Base-by-base conservation (phyloP, 1,140 invertebrate genomes). In the Drosophila melanogaster region DNA sequence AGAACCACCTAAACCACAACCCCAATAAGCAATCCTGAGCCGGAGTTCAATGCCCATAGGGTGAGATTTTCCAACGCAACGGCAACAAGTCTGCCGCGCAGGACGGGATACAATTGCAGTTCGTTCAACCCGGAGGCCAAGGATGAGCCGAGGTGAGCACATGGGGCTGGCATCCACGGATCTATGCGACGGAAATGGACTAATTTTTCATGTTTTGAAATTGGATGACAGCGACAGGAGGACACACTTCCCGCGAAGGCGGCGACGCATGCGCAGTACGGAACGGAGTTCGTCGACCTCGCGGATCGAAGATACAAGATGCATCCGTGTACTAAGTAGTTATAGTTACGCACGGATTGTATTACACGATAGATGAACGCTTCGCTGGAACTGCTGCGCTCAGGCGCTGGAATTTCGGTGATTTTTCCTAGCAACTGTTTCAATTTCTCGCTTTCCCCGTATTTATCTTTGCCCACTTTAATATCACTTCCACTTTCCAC, bases 331-430 rank as follows among this genome's bases (percentile, higher is more conserved):
- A 81, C 77, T 81, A 77, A 86, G 78, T 85, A 85, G 79, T 86
- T 87, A 76, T 74, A 87, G 83, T 84, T 87, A 89, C 84, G 79
- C 83, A 89, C 84, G 83, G 83, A 89, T 87, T 89, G 83, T 89
- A 66, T 87, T 87, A 87, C 83, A 87, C 46, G 70, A 50, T 17
- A 55, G 12, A 59, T 64, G 40, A 70, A 75, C 56, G 79, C 75
- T 84, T 84, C 75, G 37, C 40, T 79, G 77, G 61, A 72, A 77
- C 43, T 67, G 43, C 43, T 67, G 43, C 35, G 70, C 50, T 46
- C 35, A 37, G 24, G 4, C 14, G 11, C 14, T 38, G 37, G 11
- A 26, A 33, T 71, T 46, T 67, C 3, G 15, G 64, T 87, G 83
- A 87, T 77, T 73, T 89, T 89, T 89, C 55, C 73, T 55, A 72